A percentile compares a stretch with the other conserved stretches of the same genome.
Conservation (phyloP, 2,113 vertebrate genomes). For the Amia ocellicauda region DNA sequence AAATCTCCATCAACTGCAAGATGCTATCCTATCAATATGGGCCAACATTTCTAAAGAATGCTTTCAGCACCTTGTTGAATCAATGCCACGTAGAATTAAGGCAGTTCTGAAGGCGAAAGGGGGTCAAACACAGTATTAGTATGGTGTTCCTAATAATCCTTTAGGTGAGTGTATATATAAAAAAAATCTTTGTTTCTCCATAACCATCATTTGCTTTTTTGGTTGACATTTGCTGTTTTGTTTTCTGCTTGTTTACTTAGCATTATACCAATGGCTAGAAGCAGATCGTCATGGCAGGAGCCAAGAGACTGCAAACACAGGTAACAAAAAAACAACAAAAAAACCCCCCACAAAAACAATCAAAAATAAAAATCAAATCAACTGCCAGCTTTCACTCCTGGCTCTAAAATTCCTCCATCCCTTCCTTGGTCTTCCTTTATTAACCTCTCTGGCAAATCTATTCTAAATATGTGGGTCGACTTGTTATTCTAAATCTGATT, state of each 20-base stretch:
- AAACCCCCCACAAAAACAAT: too few species aligned
- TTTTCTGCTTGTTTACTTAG: slow-evolving; percentile 76
- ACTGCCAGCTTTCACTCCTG: not conserved
- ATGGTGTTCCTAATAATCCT: too few species aligned
- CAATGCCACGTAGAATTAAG: too few species aligned
- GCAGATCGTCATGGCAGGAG: slow-evolving; percentile 86
- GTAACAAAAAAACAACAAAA: slow-evolving; percentile 64
- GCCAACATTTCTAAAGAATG: too few species aligned
- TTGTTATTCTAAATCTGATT: not conserved
- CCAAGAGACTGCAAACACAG: slow-evolving; percentile 77
- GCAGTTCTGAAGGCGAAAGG: too few species aligned
- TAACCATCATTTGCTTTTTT: slow-evolving; percentile 35
- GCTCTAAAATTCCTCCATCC: not conserved
- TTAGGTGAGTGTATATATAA: too few species aligned
- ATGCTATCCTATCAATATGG: too few species aligned
- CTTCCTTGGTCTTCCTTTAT: not conserved
- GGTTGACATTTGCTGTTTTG: slow-evolving; percentile 66
- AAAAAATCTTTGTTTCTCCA: too few species aligned
- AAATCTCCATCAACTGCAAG: too few species aligned
- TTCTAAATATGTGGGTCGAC: not conserved
- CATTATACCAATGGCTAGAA: slow-evolving; percentile 93
- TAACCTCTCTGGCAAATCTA: not conserved
- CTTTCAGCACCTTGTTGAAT: too few species aligned
- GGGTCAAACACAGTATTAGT: too few species aligned
- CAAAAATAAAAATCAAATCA: too few species aligned